These are phyloP conservation scores for Amblyopsis rosae DNA, from an alignment of 2,113 vertebrate species.

Conservation along the genomic window DNA sequence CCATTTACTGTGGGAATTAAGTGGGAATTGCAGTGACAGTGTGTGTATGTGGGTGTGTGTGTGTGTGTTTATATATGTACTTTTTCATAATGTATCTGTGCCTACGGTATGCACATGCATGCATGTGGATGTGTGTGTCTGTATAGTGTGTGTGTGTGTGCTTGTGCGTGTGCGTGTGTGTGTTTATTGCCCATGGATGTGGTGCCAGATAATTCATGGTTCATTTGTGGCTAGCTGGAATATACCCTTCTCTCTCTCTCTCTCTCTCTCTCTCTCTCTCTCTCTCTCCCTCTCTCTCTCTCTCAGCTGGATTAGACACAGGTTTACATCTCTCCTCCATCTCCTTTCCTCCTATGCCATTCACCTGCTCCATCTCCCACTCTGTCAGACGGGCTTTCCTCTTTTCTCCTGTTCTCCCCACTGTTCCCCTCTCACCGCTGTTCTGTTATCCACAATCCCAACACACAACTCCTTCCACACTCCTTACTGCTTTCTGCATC, in stretches of 20 bases:
- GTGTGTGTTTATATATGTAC: conserved; percentile 3
- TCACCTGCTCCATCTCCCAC: background rate
- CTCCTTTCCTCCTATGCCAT: conserved; percentile 16
- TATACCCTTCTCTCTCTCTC: conserved; percentile 18
- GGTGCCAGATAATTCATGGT: conserved; percentile 27
- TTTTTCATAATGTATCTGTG: background rate
- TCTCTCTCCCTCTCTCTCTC: conserved; percentile 40
- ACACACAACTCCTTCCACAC: background rate
- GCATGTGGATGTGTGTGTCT: background rate
- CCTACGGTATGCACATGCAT: background rate
- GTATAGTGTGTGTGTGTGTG: conserved; percentile 1
- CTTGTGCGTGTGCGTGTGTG: background rate
- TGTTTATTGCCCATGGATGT: background rate
- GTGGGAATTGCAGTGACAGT: background rate
- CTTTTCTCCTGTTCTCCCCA: conserved; percentile 15
- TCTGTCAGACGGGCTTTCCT: conserved; percentile 29
- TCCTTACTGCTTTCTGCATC: background rate
- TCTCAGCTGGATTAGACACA: conserved; percentile 41
- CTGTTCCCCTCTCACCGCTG: background rate
- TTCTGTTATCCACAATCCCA: background rate
- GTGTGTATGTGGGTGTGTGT: conserved; percentile 19
- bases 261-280: conserved; percentile 12
- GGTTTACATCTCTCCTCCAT: conserved; percentile 27
- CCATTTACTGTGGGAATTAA: conserved; percentile 19
- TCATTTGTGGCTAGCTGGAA: conserved; percentile 43